Conservation (phyloP, 2,888 invertebrate species). For the Cheilosia urbana region DNA sequence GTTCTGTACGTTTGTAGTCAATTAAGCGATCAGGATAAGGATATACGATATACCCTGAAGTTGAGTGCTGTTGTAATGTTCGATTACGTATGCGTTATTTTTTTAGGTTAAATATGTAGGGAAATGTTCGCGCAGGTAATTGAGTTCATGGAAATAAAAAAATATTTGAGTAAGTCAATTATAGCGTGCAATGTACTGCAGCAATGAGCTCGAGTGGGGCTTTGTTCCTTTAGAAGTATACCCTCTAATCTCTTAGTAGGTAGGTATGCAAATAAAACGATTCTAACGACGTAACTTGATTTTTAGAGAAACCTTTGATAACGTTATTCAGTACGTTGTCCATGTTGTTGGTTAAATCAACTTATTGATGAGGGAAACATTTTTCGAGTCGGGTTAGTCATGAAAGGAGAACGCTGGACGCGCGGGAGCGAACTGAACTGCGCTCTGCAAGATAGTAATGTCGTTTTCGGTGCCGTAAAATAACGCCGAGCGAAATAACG, state of each 20-base stretch:
- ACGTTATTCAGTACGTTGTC: no score
- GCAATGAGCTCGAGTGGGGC: neutral
- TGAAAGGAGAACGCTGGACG: no score
- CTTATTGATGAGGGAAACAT: no score
- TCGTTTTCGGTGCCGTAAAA: no score
- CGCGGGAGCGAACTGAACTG: no score
- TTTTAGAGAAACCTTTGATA: no score
- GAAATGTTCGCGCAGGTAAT: conserved; percentile 14
- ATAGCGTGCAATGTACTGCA: neutral
- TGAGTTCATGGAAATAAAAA: conserved; percentile 38
- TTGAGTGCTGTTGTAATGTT: conserved; percentile 16
- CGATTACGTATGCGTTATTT: conserved; percentile 2
- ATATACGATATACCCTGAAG: conserved; percentile 45
- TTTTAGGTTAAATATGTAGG: conserved; percentile 26
- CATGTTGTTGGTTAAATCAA: no score
- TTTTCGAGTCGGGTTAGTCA: no score
- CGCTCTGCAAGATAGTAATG: no score
- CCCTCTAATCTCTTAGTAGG: neutral
- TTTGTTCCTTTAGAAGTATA: neutral
- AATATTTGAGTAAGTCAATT: conserved; percentile 14
- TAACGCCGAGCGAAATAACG: no score
- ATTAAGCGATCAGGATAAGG: conserved; percentile 58
- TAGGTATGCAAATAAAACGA: no score
- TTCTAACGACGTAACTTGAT: no score
- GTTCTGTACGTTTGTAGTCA: conserved; percentile 46